phyloP scores from a whole-genome alignment of 2,113 vertebrate species.

The Platysteira castanea region DNA sequence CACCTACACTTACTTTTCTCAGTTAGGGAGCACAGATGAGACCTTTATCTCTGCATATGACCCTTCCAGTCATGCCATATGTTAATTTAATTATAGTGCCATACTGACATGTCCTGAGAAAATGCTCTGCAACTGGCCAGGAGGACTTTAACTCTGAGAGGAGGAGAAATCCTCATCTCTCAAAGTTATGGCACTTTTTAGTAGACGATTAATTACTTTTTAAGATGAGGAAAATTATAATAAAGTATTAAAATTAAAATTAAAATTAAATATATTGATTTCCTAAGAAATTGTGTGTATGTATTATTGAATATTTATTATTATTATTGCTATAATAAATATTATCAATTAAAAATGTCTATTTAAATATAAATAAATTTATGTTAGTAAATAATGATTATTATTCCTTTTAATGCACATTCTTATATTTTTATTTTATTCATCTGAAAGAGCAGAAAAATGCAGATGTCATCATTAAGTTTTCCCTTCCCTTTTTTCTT shows the following conservation, averaged over 20 bases:
- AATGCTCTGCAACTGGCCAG: neutral
- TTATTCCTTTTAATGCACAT: neutral
- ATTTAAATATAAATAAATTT: neutral
- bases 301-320: neutral
- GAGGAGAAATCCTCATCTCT: neutral
- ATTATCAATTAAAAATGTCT: neutral
- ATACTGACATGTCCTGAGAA: fast-evolving
- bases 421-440: neutral
- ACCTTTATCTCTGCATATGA: neutral
- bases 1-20: neutral
- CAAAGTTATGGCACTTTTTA: neutral
- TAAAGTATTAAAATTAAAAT: neutral
- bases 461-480: neutral
- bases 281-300: neutral
- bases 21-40: neutral
- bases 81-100: neutral
- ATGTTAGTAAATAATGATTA: neutral
- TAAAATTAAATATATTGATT: neutral
- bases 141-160: neutral
- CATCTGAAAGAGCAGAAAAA: neutral
- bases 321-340: neutral
- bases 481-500: neutral
- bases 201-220: neutral
- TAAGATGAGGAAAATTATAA: neutral
- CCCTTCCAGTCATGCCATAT: neutral